phyloP scores from a whole-genome alignment of 2,113 vertebrate species.

The Mobula birostris region DNA sequence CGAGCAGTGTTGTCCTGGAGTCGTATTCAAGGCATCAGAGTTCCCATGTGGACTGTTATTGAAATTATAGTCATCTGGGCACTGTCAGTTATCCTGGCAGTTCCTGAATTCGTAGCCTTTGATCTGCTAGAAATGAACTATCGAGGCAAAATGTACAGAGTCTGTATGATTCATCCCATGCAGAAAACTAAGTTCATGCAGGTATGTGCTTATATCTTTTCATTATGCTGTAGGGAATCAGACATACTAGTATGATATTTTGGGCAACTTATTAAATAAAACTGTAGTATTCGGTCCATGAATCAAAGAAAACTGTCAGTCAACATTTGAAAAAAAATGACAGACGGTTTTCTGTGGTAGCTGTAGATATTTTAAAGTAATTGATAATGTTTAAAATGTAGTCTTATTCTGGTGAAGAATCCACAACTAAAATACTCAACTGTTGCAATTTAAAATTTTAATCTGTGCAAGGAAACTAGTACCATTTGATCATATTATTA shows the following conservation, averaged over 20 bases:
- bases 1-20: slow-evolving; percentile 81
- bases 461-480: neutral
- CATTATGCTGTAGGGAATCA: no score
- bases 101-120: slow-evolving; percentile 83
- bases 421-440: neutral
- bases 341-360: neutral
- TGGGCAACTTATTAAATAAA: neutral
- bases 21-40: slow-evolving; percentile 74
- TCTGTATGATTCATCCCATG: slow-evolving; percentile 73
- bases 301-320: neutral
- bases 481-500: neutral
- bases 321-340: neutral
- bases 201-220: slow-evolving; percentile 54
- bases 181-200: slow-evolving; percentile 79
- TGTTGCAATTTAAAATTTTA: neutral
- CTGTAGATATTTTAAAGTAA: neutral
- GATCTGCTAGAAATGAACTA: slow-evolving; percentile 73
- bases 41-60: slow-evolving; percentile 72
- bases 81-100: slow-evolving; percentile 71
- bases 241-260: neutral
- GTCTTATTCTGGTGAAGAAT: neutral
- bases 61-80: slow-evolving; percentile 85
- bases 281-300: neutral
- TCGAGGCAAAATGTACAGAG: slow-evolving; percentile 64
- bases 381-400: neutral